Conservation (phyloP, 2,797 vertebrate species). For the Leucoraja ocellata region DNA sequence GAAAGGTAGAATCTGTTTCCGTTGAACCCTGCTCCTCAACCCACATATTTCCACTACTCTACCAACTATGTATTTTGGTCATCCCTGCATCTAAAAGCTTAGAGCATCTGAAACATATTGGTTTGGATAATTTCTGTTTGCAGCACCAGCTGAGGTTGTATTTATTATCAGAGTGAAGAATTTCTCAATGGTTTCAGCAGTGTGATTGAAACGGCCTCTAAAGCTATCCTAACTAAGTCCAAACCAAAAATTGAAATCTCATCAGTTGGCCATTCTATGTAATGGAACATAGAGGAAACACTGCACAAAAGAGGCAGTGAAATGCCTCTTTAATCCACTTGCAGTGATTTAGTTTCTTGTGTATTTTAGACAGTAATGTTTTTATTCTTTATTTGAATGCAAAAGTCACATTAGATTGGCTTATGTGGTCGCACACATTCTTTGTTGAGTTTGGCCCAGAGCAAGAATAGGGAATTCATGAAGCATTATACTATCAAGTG, state of each 20-base stretch:
- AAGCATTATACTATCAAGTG: not conserved
- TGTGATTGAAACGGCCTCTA: not conserved
- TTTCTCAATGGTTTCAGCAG: constrained; percentile 2
- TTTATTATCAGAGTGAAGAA: not conserved
- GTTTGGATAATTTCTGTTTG: not conserved
- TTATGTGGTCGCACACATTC: not conserved
- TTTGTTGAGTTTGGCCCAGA: not conserved
- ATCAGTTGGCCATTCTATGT: not conserved
- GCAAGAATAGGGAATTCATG: not conserved
- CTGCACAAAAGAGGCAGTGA: not conserved
- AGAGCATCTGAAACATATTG: constrained; percentile 7
- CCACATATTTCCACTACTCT: not conserved
- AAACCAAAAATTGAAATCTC: not conserved
- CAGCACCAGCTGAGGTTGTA: not conserved
- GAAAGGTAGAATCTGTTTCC: not conserved
- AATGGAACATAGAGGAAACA: not conserved
- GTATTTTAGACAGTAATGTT: not conserved
- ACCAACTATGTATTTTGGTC: not conserved
- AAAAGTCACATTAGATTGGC: not conserved
- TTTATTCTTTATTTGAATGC: not conserved
- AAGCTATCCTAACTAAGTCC: not conserved
- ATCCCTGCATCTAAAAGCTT: not conserved
- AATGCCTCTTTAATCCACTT: constrained; percentile 7
- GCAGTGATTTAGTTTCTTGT: not conserved
- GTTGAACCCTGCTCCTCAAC: not conserved